Conservation (phyloP, 2,888 invertebrate species). For the Allolobophora icterica region DNA sequence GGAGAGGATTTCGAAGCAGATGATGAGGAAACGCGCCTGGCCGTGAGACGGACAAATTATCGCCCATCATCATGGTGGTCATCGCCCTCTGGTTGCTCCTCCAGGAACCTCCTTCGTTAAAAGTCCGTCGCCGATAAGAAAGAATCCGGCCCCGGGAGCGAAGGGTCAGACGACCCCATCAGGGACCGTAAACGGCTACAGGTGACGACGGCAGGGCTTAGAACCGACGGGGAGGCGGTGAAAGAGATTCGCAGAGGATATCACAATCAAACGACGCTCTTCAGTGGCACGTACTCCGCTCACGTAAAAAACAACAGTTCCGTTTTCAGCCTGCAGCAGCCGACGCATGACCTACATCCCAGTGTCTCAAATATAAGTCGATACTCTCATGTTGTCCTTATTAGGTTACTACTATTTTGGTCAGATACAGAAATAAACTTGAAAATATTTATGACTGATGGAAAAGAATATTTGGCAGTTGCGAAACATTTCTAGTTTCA, state of each 20-base stretch:
- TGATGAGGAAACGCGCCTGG: background rate
- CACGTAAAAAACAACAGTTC: too few species aligned
- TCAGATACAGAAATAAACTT: too few species aligned
- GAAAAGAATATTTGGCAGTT: too few species aligned
- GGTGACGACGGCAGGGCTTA: background rate
- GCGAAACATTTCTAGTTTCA: too few species aligned
- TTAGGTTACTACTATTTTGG: too few species aligned
- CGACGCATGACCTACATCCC: too few species aligned
- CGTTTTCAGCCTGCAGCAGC: too few species aligned
- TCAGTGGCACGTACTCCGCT: too few species aligned
- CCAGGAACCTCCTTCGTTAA: background rate
- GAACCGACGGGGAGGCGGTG: background rate
- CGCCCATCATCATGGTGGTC: slow-evolving; percentile 8
- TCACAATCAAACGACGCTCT: background rate
- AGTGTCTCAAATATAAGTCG: too few species aligned
- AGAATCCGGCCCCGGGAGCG: background rate
- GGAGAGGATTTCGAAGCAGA: background rate
- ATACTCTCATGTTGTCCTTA: too few species aligned
- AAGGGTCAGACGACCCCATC: slow-evolving; percentile 10
- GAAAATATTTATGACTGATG: too few species aligned
- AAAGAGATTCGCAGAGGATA: background rate
- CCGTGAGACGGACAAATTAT: background rate
- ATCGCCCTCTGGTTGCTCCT: background rate
- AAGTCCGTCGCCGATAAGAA: background rate
- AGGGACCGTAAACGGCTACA: background rate